Conservation (phyloP, 2,888 invertebrate genomes). For the Aphodius granarius region DNA sequence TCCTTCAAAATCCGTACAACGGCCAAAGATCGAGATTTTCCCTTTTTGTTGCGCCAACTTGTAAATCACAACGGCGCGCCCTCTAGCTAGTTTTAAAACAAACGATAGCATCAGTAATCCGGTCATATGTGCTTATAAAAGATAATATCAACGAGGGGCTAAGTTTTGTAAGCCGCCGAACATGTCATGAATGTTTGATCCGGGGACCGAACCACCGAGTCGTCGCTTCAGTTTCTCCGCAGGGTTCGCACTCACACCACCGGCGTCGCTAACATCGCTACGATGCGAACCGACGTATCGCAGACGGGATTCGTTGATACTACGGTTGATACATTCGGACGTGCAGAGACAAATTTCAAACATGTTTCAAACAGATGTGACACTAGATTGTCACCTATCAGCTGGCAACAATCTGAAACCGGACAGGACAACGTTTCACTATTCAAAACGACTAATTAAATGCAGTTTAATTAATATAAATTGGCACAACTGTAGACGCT, state of each 20-base stretch:
- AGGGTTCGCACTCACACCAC: slow-evolving; percentile 18
- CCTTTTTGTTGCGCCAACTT: slow-evolving; percentile 12
- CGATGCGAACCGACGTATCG: too few species aligned
- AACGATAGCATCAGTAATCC: slow-evolving; percentile 34
- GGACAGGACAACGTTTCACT: not conserved
- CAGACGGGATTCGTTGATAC: not conserved
- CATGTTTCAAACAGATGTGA: slow-evolving; percentile 21
- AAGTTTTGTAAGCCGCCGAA: slow-evolving; percentile 35
- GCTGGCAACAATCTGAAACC: slow-evolving; percentile 14
- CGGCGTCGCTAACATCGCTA: not conserved
- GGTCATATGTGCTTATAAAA: slow-evolving; percentile 38
- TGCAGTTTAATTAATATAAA: not conserved
- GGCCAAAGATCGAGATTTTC: not conserved
- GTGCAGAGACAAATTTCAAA: not conserved
- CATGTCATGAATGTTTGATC: slow-evolving; percentile 35
- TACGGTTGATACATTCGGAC: not conserved
- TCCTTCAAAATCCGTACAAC: not conserved
- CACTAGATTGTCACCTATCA: slow-evolving; percentile 23
- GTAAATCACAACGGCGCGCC: slow-evolving; percentile 12
- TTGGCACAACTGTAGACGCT: not conserved
- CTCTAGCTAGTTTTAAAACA: slow-evolving; percentile 24
- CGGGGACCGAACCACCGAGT: too few species aligned
- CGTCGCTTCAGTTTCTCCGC: slow-evolving; percentile 10
- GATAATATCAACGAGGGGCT: slow-evolving; percentile 35
- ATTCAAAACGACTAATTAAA: not conserved